These are phyloP conservation scores for Distichodus sexfasciatus DNA, from an alignment of 2,797 vertebrate species.

Conservation along the genomic window DNA sequence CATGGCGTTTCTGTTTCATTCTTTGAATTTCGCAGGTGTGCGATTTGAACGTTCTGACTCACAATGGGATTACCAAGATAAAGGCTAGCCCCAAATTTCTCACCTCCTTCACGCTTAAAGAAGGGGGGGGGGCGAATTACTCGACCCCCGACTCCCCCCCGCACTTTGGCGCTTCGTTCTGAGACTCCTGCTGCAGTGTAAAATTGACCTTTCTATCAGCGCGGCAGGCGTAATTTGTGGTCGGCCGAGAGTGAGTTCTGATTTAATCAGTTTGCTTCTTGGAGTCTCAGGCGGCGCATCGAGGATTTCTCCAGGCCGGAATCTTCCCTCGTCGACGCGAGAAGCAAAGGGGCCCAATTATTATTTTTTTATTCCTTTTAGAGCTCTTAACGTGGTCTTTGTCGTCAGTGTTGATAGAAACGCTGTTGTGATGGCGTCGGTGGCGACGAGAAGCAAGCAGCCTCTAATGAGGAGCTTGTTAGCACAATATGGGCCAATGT, in stretches of 20 bases:
- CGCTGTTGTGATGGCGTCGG: constrained; percentile 20
- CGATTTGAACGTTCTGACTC: no score
- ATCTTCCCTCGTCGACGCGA: not conserved
- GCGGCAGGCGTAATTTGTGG: constrained; percentile 55
- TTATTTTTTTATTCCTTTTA: constrained; percentile 14
- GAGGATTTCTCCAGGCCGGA: not conserved
- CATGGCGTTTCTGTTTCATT: no score
- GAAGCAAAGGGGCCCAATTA: constrained; percentile 4
- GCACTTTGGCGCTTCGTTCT: constrained; percentile 35
- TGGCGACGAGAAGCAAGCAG: not conserved
- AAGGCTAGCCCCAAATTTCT: constrained; percentile 41
- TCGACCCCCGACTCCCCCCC: constrained; percentile 12
- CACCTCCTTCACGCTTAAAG: constrained; percentile 37
- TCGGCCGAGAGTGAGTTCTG: constrained; percentile 45
- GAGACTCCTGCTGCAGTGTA: constrained; percentile 47
- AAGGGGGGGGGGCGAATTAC: constrained; percentile 48
- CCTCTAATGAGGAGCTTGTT: constrained; percentile 42
- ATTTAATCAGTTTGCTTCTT: constrained; percentile 55
- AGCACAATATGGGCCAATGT: constrained; percentile 21
- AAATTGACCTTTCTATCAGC: constrained; percentile 64
- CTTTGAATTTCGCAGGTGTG: no score
- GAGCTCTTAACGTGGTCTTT: constrained; percentile 9
- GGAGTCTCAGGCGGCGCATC: constrained; percentile 43
- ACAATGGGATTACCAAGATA: no score
- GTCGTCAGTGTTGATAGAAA: constrained; percentile 40